Evolutionary conservation across 2,113 vertebrate genomes (phyloP).

Genomic region (Damaliscus lunatus): DNA sequence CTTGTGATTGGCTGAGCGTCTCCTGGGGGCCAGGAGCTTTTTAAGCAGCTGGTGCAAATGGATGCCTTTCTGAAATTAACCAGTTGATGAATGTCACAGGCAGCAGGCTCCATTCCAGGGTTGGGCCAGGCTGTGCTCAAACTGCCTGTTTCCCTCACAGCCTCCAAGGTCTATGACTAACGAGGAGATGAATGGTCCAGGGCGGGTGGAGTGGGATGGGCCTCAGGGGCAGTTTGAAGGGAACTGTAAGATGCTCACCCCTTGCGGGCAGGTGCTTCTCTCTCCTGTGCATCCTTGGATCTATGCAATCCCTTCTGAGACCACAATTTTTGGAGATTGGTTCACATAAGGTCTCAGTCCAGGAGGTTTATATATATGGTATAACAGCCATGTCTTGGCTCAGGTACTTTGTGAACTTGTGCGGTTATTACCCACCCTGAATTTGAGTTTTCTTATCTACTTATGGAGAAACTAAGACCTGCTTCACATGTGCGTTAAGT

Average conservation of each 20-base stretch:
- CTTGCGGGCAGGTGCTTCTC: not conserved
- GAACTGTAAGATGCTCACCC: not conserved
- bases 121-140: slow-evolving; percentile 14
- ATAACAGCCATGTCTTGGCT: not conserved
- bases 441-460: not conserved
- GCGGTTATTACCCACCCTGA: not conserved
- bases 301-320: not conserved
- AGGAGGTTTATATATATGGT: not conserved
- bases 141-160: not conserved
- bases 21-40: slow-evolving; percentile 56
- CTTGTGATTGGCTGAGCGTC: slow-evolving; percentile 49
- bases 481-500: not conserved
- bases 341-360: not conserved
- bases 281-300: not conserved
- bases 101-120: slow-evolving; percentile 48
- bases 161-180: not conserved
- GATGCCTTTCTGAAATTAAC: slow-evolving; percentile 71
- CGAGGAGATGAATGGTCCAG: not conserved
- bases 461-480: not conserved
- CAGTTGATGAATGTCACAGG: slow-evolving; percentile 64
- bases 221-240: not conserved
- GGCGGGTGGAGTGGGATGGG: fast-evolving
- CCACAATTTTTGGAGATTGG: not conserved
- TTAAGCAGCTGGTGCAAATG: slow-evolving; percentile 72
- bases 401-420: not conserved